These are phyloP conservation scores for Theretra japonica DNA, from an alignment of 2,888 invertebrate species.

Conservation along the genomic window DNA sequence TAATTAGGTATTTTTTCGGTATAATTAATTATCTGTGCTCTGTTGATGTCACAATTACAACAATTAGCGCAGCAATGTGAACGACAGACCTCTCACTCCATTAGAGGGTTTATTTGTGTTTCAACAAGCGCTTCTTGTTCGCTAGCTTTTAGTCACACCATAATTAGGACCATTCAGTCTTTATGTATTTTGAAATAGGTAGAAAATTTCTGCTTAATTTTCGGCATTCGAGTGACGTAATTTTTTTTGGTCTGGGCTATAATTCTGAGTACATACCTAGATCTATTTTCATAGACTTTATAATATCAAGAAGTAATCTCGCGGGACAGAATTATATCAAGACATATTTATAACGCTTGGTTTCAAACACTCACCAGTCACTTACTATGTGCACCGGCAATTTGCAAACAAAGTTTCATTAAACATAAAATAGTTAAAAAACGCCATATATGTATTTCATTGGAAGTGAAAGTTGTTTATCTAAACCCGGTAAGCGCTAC, in stretches of 20 bases:
- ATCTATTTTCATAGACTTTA: too few relatives aligned
- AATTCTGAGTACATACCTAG: too few relatives aligned
- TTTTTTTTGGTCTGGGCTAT: too few relatives aligned
- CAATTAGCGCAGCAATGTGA: neutral
- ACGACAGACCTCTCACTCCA: neutral
- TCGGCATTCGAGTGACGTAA: too few relatives aligned
- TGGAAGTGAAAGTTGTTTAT: neutral
- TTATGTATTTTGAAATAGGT: too few relatives aligned
- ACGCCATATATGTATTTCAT: neutral
- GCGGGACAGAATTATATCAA: too few relatives aligned
- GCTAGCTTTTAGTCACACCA: neutral
- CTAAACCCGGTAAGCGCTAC: neutral
- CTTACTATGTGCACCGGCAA: neutral
- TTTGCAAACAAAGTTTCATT: neutral
- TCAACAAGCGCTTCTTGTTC: neutral
- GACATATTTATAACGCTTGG: too few relatives aligned
- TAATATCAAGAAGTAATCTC: too few relatives aligned
- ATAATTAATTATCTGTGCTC: neutral
- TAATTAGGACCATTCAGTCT: neutral
- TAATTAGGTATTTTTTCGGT: neutral
- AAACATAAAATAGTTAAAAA: neutral
- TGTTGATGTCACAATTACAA: neutral
- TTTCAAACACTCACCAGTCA: too few relatives aligned
- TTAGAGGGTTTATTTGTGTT: neutral
- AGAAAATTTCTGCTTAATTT: too few relatives aligned